Evolutionary conservation across 2,113 vertebrate species (phyloP), one percentile per base, ranked within the genome.

Genomic region (Arvicanthis niloticus): DNA sequence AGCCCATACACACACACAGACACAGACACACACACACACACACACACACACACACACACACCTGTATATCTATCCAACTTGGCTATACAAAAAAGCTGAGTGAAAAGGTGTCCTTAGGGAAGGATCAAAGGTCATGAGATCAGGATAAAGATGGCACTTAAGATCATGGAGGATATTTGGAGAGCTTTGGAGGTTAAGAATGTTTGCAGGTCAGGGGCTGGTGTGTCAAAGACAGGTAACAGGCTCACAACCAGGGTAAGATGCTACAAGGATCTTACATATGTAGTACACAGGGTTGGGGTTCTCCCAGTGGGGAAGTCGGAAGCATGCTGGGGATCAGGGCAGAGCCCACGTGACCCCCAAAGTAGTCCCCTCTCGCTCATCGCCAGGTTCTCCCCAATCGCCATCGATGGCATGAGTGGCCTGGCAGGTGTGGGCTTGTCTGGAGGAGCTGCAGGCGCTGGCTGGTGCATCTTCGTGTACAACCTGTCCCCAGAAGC

Each of bases 381-480:
- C 97, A 98, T 99, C 97, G 99, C 99, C 98, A 99, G 99, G 98
- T 99, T 99, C 98, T 99, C 99, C 7, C 99, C 99, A 72, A 99
- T 99, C 98, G 99, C 99, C 98, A 99, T 99, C 58, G 99, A 99
- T 97, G 99, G 99, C 98, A 99, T 99, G 99, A 99, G 99, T 87
- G 99, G 99, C 97, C 98, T 99, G 88, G 99, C 99, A 0, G 99
- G 99, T 26, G 99, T 99, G 97, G 99, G 99, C 98, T 98, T 99
- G 65, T 99, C 99, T 0, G 99, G 99, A 77, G 99, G 98, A 3
- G 97, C 98, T 0, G 91, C 97, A 1, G 97, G 98, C 3, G 98
- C 99, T 0, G 99, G 99, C 92, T 99, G 99, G 99, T 99, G 99
- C 99, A 99, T 99, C 99, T 99, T 99, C 70, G 99, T 99, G 96